Percentiles rank a stretch among this genome's conserved stretches.
Conservation (phyloP, 2,113 vertebrate species). For the Scytalopus superciliaris region DNA sequence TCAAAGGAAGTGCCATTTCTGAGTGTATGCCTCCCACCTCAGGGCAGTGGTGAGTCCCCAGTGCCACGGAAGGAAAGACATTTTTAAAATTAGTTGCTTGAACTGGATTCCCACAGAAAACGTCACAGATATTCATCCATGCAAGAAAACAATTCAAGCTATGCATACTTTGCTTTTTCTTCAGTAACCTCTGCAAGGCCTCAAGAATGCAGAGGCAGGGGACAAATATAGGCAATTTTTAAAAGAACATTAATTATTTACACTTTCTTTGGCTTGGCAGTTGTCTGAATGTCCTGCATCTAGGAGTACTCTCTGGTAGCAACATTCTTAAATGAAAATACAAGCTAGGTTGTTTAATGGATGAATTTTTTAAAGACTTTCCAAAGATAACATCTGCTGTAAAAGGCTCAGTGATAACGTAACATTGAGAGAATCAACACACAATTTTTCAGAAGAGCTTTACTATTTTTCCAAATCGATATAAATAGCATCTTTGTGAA, state of each 20-base stretch:
- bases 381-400: constrained; percentile 20
- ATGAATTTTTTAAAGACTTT: not conserved
- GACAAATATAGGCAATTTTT: not conserved
- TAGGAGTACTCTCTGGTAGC: not conserved
- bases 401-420: not conserved
- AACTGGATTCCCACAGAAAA: not conserved
- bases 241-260: not conserved
- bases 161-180: accelerated
- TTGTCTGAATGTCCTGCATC: not conserved
- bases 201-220: not conserved
- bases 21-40: not conserved
- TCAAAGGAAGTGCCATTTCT: not conserved
- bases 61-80: not conserved
- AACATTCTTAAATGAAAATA: constrained; percentile 10
- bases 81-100: not conserved
- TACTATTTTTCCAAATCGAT: not conserved
- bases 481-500: not conserved
- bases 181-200: not conserved
- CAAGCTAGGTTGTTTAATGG: not conserved
- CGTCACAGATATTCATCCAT: accelerated
- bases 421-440: constrained; percentile 1
- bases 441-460: not conserved
- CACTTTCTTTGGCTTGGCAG: not conserved
- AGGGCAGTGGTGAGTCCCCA: not conserved
- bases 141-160: not conserved